A percentile compares a stretch with the other conserved stretches of the same genome.
phyloP scores from a whole-genome alignment of 2,113 vertebrate species.

The Porphyrio hochstetteri region DNA sequence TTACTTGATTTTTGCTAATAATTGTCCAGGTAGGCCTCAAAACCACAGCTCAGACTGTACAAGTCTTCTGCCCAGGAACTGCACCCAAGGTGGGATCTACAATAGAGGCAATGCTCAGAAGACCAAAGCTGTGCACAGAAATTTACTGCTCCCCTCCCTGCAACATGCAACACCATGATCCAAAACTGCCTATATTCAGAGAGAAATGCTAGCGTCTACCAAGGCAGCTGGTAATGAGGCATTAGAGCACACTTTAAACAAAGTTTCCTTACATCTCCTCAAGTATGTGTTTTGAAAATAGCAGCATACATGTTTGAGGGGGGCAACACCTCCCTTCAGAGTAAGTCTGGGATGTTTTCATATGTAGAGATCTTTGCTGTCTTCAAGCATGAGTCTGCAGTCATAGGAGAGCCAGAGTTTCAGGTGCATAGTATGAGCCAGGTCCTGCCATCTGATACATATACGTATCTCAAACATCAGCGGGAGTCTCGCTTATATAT shows the following conservation, averaged over 20 bases:
- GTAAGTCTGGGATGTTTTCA: neutral
- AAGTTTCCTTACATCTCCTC: neutral
- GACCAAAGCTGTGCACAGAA: neutral
- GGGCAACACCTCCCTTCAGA: neutral
- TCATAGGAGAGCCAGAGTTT: neutral
- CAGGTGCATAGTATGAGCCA: neutral
- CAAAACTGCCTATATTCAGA: rapidly evolving
- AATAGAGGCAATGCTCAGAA: neutral
- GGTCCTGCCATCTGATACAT: neutral
- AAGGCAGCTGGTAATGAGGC: neutral
- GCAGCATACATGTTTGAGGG: neutral
- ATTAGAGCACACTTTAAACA: neutral
- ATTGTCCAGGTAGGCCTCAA: neutral
- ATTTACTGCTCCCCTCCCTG: neutral
- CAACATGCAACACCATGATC: rapidly evolving
- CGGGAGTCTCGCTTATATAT: neutral
- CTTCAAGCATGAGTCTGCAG: neutral
- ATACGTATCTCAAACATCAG: neutral
- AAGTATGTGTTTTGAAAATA: neutral
- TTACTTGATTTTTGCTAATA: neutral
- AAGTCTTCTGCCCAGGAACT: neutral
- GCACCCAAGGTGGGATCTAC: neutral
- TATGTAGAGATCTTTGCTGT: neutral
- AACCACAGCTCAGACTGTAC: neutral
- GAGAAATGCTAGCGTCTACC: neutral